phyloP scores from a whole-genome alignment of 2,113 vertebrate genomes.

The Rhinolophus sinicus region DNA sequence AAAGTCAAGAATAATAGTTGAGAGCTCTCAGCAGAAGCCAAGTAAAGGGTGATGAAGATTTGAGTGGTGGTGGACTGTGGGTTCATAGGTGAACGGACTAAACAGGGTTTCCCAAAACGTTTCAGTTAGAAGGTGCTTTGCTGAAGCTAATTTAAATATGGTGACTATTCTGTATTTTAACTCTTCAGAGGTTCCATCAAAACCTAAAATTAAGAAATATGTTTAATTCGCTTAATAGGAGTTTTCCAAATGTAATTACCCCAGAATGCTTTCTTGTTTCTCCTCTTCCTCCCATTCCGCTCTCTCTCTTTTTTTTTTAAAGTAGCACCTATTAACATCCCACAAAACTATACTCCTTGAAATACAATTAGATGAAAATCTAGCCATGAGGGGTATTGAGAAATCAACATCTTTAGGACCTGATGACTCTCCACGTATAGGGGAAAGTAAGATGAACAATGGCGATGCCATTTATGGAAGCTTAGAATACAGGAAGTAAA shows the following conservation, averaged over 20 bases:
- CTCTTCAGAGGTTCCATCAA: neutral
- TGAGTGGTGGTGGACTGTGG: neutral
- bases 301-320: too few species aligned
- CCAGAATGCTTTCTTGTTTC: neutral
- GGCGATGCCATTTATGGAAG: neutral
- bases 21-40: neutral
- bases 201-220: neutral
- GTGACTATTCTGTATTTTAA: neutral
- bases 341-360: neutral
- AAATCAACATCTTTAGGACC: neutral
- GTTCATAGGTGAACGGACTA: neutral
- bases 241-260: neutral
- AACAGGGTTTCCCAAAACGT: neutral
- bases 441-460: neutral
- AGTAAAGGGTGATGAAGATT: neutral
- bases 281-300: neutral
- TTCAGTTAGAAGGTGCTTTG: neutral
- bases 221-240: neutral
- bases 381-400: neutral
- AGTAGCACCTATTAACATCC: neutral
- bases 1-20: neutral
- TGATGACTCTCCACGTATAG: neutral
- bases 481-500: neutral
- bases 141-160: neutral
- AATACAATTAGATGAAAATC: neutral